A percentile compares a stretch with the other conserved stretches of the same genome.
phyloP scores from a whole-genome alignment of 2,797 vertebrate species.

The Sylvia borin region DNA sequence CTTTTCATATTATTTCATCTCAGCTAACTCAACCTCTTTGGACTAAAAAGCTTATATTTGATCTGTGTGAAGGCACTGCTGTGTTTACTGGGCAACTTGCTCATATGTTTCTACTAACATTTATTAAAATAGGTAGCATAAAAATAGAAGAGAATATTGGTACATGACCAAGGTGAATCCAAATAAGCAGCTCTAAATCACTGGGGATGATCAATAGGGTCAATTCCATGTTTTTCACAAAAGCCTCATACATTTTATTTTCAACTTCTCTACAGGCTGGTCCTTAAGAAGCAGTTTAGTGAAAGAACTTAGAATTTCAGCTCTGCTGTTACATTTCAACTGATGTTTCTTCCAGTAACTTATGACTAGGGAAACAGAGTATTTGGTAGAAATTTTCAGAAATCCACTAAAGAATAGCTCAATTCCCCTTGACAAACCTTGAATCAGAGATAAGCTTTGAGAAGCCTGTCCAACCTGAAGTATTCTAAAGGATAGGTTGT shows the following conservation, averaged over 20 bases:
- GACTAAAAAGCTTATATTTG: not conserved
- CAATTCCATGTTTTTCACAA: not conserved
- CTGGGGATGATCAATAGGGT: not conserved
- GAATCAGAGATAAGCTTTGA: not conserved
- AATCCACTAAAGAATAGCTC: not conserved
- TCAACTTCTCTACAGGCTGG: not conserved
- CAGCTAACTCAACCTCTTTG: not conserved
- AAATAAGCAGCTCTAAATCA: not conserved
- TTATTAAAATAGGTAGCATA: not conserved
- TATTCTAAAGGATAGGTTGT: not conserved
- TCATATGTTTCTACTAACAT: not conserved
- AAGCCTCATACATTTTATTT: not conserved
- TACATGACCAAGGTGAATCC: not conserved
- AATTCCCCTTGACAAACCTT: not conserved
- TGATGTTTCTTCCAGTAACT: not conserved
- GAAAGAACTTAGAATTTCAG: not conserved
- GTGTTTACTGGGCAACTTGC: not conserved
- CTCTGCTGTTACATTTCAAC: not conserved
- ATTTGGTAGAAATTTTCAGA: not conserved
- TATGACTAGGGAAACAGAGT: not conserved
- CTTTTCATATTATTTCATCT: not conserved
- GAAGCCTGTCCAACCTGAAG: not conserved
- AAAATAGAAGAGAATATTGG: not conserved
- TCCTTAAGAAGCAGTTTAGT: not conserved
- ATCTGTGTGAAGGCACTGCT: not conserved